Evolutionary conservation across 2,797 vertebrate species (phyloP), one percentile per base, ranked within the genome.

Genomic region (Liasis olivaceus): DNA sequence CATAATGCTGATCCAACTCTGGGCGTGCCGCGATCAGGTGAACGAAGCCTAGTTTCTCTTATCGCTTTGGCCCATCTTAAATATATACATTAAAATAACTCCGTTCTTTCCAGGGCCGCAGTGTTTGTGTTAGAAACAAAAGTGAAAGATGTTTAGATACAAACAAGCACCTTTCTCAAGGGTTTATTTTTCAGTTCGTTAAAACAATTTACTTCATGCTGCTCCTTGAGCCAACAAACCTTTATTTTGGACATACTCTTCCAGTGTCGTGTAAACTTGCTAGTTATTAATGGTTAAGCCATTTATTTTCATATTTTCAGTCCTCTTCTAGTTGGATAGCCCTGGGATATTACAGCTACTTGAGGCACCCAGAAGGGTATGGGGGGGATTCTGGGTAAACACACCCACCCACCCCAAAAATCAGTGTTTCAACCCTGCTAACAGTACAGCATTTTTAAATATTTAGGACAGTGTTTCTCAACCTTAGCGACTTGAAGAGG

Each of bases 91-190:
- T 31, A 31, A 58, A 28, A 28, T 36, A 8, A 31, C 11, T 26
- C 31, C 17, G n/a, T 72, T 59, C 9, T 54, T 11, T 64, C 66
- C 31, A 20, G 22, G 5, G n/a, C 24, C 47, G 24, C 20, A 4
- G 1, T 90, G 91, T 92, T 93, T 93, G 72, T 72, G 36, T 90
- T 90, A 66, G 60, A 93, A 85, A 90, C 89, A 92, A 26, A 77
- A 28, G 0, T 13, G 14, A 54, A 17, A 2, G 51, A 12, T 92
- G 85, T 93, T 93, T 92, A 92, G 59, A 88, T 69, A 92, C 91
- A 93, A 92, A 92, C 85, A 93, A 85, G 60, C 6, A 4, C 51
- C 7, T 28, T 51, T 88, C 51, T 36, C 31, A 28, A 59, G 62
- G 60, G 66, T 66, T 89, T 28, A 36, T 51, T 88, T 51, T 31